Conservation (phyloP, 2,113 vertebrate species). For the Poeciliopsis retropinna region DNA sequence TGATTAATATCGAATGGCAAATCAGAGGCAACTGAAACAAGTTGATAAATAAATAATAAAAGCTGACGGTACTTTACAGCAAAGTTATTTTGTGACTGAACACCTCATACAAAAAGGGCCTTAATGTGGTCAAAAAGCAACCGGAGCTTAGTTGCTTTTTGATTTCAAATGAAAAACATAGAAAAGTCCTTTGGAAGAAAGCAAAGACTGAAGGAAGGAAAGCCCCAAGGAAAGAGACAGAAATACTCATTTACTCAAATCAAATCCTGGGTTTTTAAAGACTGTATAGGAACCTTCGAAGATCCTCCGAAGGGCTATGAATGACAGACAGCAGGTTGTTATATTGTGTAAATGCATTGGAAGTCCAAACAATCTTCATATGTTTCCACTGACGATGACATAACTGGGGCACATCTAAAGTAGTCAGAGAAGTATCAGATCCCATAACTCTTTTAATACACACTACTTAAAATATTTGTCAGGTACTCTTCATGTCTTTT, state of each 20-base stretch:
- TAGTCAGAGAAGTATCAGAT: constrained; percentile 1
- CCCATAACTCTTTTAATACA: neutral
- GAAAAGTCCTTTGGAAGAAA: neutral
- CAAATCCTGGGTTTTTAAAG: neutral
- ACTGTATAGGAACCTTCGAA: neutral
- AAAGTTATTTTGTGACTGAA: no score
- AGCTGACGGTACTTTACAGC: no score
- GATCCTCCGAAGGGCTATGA: no score
- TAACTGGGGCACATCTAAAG: constrained; percentile 52
- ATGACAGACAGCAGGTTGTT: neutral
- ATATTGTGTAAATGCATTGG: neutral
- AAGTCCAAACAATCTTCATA: constrained; percentile 1
- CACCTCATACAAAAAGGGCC: no score
- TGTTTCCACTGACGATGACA: constrained; percentile 29
- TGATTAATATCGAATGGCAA: no score
- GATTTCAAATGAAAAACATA: neutral
- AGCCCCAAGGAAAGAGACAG: no score
- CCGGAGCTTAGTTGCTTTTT: neutral
- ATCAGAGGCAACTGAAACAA: no score
- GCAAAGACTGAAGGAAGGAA: no score
- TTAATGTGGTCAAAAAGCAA: no score
- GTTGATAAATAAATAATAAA: no score
- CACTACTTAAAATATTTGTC: neutral
- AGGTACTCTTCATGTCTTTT: neutral
- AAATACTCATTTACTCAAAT: neutral